Evolutionary conservation across 2,888 invertebrate species (phyloP), one percentile per base, ranked within the genome.

Genomic region (Epinotia brunnichana): DNA sequence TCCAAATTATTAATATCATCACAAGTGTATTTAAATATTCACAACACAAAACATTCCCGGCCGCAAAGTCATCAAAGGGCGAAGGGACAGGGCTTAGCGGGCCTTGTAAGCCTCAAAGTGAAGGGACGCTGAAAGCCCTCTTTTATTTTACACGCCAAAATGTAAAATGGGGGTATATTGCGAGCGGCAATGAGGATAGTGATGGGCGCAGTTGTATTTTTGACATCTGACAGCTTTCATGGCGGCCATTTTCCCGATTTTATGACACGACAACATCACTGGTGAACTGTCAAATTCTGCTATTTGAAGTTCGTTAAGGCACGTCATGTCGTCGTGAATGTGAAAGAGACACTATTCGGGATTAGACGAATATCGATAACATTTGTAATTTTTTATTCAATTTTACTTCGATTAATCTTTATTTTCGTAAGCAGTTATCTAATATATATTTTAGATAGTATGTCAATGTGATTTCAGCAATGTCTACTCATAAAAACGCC

Each of bases 11-110:
- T 66, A 66, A 66, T 56, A 56, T 41, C 64, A 64, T 53, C 66
- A 41, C 66, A 56, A 66, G 66, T 66, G 66, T 66, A 66, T 66
- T 66, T 66, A 66, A 64, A 66, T 66, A 66, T 66, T 66, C 54
- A 66, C 41, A 41, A 64, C 64, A 66, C 54, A 66, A 66, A 54
- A 66, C 64, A 64, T 63, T 64, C 39, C 54, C 48, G n/a, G 7
- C 48, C 67, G 57, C 57, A 68, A 68, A 68, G 67, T 59, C 57
- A 44, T 59, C 67, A 68, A 68, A 68, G 67, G 67, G 19, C 48
- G 19, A 24, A 35, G 57, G 67, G 54, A 53, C 54, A 48, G 59
- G 56, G 67, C 67, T 59, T 59, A 59, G 10, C 9, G 35, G n/a
- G n/a, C 48, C 48, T 2, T 5, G 35, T 68, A 59, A 59, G 67